Base-by-base conservation (phyloP, 2,797 vertebrate genomes). In the Carapus acus region DNA sequence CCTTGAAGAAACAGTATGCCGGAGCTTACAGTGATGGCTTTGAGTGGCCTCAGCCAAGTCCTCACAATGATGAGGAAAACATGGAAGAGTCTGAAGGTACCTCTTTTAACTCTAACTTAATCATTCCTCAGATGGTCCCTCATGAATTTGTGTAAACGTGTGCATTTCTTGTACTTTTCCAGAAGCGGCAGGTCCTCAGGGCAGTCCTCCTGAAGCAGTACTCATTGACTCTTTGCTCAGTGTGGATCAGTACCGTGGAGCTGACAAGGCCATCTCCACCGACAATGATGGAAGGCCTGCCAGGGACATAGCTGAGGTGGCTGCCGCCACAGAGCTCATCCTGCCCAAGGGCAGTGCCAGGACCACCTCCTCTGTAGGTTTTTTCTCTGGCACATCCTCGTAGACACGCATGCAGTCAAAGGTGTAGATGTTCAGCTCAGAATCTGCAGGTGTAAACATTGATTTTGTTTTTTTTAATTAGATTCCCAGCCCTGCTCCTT, bases 1-100 rank as follows among this genome's bases (percentile, higher is more conserved):
- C 91, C 46, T 71, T 99, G 82, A 67, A 91, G 51, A 96, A 94
- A 81, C 88, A 93, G 71, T 97, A 97, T 14, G 92, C 94, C 64
- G 94, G 94, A 7, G 95, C 95, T 58, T 98, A 97, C 45, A 82
- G 87, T 38, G 92, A 94, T 16, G 79, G 74, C 58, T 94, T 93
- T 70, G 87, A 92, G 46, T 97, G 94, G 94, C 92, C 94, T 3
- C 90, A 90, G 43, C 89, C 88, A 0, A 83, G 85, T 48, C 82
- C 79, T 33, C 88, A 81, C n/a, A 88, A 79, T 45, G 93, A 94
- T 36, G 91, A 93, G 17, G 91, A 93, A 31, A 86, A 84, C 42
- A 59, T 71, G 54, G 84, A 86, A 19, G 85, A 87, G 43, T 64
- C 54, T 50, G 83, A 86, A 81, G 86, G 86, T 87, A 21, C 19